Evolutionary conservation across 2,888 invertebrate species (phyloP).

Genomic region (Dynastes maya): DNA sequence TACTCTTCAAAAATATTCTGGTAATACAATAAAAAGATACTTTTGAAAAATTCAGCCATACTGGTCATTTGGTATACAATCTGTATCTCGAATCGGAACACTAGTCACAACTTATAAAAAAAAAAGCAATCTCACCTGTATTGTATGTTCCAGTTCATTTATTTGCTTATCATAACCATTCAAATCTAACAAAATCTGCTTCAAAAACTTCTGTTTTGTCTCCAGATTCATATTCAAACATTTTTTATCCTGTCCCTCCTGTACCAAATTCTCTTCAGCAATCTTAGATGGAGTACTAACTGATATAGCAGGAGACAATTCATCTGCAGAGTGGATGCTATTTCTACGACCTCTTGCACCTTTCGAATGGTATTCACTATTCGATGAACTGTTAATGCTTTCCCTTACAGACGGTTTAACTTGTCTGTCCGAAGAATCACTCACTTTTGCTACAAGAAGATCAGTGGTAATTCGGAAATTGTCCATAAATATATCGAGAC

Average conservation of each 20-base stretch:
- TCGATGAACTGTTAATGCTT: constrained; percentile 62
- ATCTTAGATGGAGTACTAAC: constrained; percentile 56
- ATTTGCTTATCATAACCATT: constrained; percentile 63
- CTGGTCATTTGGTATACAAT: too few relatives aligned
- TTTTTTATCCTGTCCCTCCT: constrained; percentile 55
- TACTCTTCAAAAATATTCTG: too few relatives aligned
- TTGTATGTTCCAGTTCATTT: constrained; percentile 61
- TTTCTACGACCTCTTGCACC: constrained; percentile 67
- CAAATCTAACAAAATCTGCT: constrained; percentile 64
- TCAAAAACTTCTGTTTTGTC: constrained; percentile 64
- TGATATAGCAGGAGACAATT: constrained; percentile 60
- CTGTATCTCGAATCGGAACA: too few relatives aligned
- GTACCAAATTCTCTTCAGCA: constrained; percentile 54
- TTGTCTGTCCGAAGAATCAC: constrained; percentile 54
- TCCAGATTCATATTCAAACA: constrained; percentile 59
- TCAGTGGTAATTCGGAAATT: constrained; percentile 83
- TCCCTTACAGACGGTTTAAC: constrained; percentile 60
- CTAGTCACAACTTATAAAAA: too few relatives aligned
- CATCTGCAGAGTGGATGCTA: constrained; percentile 68
- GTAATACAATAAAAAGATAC: too few relatives aligned
- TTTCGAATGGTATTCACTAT: constrained; percentile 64
- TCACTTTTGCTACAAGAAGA: constrained; percentile 73
- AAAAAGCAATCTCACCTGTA: constrained; percentile 37
- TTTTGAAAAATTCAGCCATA: too few relatives aligned
- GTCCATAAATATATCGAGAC: constrained; percentile 81